These are phyloP conservation scores for Agrochola litura DNA, from an alignment of 2,888 invertebrate genomes.

Conservation along the genomic window DNA sequence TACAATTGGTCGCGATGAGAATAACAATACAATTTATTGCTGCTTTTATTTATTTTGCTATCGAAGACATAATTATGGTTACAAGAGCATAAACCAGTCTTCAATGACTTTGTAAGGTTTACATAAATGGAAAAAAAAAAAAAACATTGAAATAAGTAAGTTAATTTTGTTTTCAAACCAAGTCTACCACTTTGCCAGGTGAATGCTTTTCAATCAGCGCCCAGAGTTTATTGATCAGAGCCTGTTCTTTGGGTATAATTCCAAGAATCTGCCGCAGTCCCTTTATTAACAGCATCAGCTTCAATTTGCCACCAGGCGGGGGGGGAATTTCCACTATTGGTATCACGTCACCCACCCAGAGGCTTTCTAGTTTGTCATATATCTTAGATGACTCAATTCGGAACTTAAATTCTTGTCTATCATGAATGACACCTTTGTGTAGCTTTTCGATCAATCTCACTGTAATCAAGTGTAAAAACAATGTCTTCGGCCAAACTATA, in stretches of 20 bases:
- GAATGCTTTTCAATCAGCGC: not conserved
- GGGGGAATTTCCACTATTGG: slow-evolving; percentile 5
- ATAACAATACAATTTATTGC: not conserved
- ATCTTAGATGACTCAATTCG: not conserved
- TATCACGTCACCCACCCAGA: not conserved
- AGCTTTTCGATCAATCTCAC: not conserved
- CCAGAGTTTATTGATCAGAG: slow-evolving; percentile 9
- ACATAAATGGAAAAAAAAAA: not conserved
- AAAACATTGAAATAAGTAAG: not conserved
- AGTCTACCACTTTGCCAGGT: slow-evolving; percentile 11
- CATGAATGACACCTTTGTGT: not conserved
- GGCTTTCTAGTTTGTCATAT: not conserved
- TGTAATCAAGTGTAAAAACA: slow-evolving; percentile 7
- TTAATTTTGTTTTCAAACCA: not conserved
- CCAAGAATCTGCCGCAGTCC: not conserved
- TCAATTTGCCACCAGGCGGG: not conserved
- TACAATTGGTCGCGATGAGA: not conserved
- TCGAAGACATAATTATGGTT: not conserved
- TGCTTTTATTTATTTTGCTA: slow-evolving; percentile 6
- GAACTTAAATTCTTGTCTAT: slow-evolving; percentile 3
- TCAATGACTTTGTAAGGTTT: not conserved
- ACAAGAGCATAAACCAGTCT: not conserved
- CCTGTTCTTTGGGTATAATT: slow-evolving; percentile 1
- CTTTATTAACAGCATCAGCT: slow-evolving; percentile 10
- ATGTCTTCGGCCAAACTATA: slow-evolving; percentile 14